Evolutionary conservation across 2,113 vertebrate species (phyloP).

Genomic region (Hiodon tergisus): DNA sequence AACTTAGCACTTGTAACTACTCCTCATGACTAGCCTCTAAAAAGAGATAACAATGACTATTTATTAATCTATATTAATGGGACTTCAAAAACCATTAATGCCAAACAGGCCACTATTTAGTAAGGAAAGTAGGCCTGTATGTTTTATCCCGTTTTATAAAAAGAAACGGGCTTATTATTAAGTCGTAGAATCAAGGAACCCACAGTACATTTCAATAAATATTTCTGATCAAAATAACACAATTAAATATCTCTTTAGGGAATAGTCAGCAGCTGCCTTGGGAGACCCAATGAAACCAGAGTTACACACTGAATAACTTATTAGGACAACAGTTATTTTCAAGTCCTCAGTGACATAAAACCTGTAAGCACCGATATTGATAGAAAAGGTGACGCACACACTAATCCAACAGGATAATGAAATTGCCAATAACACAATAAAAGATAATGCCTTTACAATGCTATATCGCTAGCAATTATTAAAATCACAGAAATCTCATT

Average conservation of each 20-base stretch:
- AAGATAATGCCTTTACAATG: slow-evolving; percentile 70
- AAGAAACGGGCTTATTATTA: neutral
- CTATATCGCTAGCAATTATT: slow-evolving; percentile 76
- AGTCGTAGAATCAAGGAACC: neutral
- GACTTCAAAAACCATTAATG: no score
- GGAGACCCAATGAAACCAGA: slow-evolving; percentile 39
- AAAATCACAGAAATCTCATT: slow-evolving; percentile 77
- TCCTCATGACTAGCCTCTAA: slow-evolving; percentile 2
- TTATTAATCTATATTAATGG: neutral
- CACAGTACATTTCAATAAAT: neutral
- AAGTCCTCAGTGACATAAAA: slow-evolving; percentile 40
- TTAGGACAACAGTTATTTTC: slow-evolving; percentile 40
- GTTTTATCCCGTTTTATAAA: neutral
- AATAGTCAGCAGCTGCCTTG: slow-evolving; percentile 21
- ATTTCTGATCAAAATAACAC: slow-evolving; percentile 11
- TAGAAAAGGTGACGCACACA: slow-evolving; percentile 52
- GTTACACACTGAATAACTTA: slow-evolving; percentile 45
- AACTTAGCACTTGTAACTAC: neutral
- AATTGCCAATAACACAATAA: slow-evolving; percentile 70
- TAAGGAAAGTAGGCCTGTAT: no score
- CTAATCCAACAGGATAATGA: slow-evolving; percentile 59
- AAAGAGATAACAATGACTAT: neutral
- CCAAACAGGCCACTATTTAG: no score
- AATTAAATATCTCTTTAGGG: slow-evolving; percentile 27
- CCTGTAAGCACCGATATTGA: slow-evolving; percentile 18